A percentile compares a stretch with the other conserved stretches of the same genome.
Conservation (phyloP, 1,140 invertebrate genomes). For the Manduca sexta region DNA sequence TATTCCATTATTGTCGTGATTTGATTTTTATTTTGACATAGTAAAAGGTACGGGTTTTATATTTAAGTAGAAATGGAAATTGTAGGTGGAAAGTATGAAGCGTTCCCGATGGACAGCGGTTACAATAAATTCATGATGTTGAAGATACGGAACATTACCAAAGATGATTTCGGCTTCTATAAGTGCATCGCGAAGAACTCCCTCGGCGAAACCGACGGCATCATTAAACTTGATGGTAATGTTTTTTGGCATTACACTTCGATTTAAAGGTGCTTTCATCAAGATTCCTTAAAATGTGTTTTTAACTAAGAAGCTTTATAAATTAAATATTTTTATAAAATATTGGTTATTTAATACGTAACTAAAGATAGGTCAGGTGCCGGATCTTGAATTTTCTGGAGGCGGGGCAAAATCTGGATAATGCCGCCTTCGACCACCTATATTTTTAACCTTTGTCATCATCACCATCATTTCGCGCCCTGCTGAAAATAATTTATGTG, state of each 20-base stretch:
- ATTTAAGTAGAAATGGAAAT: constrained; percentile 74
- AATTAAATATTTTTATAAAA: too few species aligned
- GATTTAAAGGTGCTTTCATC: too few species aligned
- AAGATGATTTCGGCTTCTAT: constrained; percentile 75
- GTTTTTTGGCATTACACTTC: constrained; percentile 8
- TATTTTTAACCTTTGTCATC: too few species aligned
- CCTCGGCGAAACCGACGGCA: constrained; percentile 74
- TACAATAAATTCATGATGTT: constrained; percentile 76
- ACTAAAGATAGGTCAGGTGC: too few species aligned
- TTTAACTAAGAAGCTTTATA: too few species aligned
- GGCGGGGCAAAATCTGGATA: too few species aligned
- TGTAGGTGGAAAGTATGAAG: constrained; percentile 75
- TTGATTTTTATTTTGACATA: neutral
- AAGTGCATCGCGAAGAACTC: constrained; percentile 77
- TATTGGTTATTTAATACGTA: too few species aligned
- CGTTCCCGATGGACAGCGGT: constrained; percentile 71
- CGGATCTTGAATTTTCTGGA: too few species aligned
- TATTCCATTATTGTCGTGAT: neutral
- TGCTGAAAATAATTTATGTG: too few species aligned
- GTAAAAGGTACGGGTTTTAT: constrained; percentile 45
- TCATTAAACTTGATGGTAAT: constrained; percentile 74
- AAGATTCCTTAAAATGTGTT: too few species aligned
- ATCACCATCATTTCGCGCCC: too few species aligned
- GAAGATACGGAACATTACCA: constrained; percentile 70
- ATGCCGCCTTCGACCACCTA: too few species aligned